A percentile compares a stretch with the other conserved stretches of the same genome.
Conservation (phyloP, 1,140 invertebrate species). For the Drosophila littoralis region DNA sequence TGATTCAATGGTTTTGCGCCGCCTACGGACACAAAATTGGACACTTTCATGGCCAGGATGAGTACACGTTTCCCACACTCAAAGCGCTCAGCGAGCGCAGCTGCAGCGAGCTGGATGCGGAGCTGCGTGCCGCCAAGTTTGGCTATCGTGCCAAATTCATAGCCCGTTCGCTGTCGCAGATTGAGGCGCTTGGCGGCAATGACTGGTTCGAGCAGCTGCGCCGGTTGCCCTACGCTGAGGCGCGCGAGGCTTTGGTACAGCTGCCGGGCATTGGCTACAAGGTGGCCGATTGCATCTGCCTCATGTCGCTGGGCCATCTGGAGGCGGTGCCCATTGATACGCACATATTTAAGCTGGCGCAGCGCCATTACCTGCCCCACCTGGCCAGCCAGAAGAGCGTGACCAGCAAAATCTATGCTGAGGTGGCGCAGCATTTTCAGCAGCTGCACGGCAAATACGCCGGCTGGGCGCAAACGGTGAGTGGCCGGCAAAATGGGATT, state of each 20-base stretch:
- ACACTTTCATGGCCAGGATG: conserved; percentile 87
- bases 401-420: conserved; percentile 92
- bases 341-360: conserved; percentile 97
- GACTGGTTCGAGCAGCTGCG: conserved; percentile 90
- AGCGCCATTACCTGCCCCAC: conserved; percentile 92
- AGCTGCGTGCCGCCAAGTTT: conserved; percentile 92
- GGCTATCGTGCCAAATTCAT: conserved; percentile 97
- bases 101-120: conserved; percentile 87
- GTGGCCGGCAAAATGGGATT: conserved; percentile 20
- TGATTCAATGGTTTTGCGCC: conserved; percentile 95
- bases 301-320: conserved; percentile 97
- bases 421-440: conserved; percentile 93
- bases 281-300: conserved; percentile 98
- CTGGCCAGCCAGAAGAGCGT: conserved; percentile 91
- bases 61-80: conserved; percentile 93
- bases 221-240: conserved; percentile 89
- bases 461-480: conserved; percentile 98
- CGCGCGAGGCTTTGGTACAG: conserved; percentile 90
- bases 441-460: conserved; percentile 93
- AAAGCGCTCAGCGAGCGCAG: conserved; percentile 35
- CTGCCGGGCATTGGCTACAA: conserved; percentile 95
- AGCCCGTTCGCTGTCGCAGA: conserved; percentile 88
- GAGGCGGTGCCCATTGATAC: conserved; percentile 97
- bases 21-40: conserved; percentile 93
- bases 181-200: conserved; percentile 88